Conservation (phyloP, 1,140 invertebrate genomes). For the Tetraneura akinire region DNA sequence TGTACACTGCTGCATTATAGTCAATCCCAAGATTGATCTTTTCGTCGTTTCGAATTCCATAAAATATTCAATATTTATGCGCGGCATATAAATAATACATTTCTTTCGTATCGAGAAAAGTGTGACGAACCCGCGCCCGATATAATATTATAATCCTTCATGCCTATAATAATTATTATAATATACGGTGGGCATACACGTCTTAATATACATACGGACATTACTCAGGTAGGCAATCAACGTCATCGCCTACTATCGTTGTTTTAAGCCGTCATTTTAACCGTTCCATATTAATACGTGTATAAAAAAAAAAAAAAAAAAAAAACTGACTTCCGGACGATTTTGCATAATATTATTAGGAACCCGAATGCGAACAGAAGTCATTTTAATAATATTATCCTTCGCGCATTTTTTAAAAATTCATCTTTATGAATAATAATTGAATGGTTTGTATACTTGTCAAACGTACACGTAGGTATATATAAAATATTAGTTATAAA, state of each 20-base stretch:
- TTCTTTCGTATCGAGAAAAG: neutral
- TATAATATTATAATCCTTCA: conserved; percentile 1
- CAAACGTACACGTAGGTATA: too few species aligned
- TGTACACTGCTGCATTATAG: conserved; percentile 24
- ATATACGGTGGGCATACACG: neutral
- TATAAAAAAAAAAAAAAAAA: too few species aligned
- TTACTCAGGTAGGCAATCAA: neutral
- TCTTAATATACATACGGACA: conserved; percentile 10
- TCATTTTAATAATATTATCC: too few species aligned
- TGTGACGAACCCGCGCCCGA: neutral
- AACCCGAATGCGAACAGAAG: neutral
- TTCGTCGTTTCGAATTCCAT: neutral
- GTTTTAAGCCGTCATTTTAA: neutral
- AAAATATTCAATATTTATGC: conserved; percentile 13
- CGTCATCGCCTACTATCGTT: conserved; percentile 24
- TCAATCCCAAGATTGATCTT: conserved; percentile 16
- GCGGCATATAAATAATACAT: neutral
- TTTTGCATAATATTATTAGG: neutral
- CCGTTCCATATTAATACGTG: neutral
- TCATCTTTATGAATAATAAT: too few species aligned
- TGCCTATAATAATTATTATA: neutral
- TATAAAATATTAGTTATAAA: too few species aligned
- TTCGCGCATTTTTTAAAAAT: too few species aligned
- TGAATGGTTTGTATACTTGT: too few species aligned
- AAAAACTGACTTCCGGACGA: too few species aligned